Conservation (phyloP, 2,113 vertebrate genomes). For the Cisticola juncidis region DNA sequence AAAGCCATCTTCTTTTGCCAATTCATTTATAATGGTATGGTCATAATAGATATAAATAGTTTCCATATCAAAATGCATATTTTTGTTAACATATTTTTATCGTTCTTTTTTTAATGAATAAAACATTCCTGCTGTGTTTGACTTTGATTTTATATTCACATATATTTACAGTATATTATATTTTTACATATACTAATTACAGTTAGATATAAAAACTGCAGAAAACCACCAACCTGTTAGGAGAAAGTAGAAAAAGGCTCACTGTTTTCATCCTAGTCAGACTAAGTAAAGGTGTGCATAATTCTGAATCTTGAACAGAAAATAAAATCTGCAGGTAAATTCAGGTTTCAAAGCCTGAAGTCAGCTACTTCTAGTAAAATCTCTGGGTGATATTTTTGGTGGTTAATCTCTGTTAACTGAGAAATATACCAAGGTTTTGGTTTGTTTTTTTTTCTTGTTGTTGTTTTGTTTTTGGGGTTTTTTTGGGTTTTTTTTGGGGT, state of each 20-base stretch:
- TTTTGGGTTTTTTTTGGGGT: too few species aligned
- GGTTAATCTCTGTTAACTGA: not conserved
- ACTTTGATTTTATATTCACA: not conserved
- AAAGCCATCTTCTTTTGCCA: not conserved
- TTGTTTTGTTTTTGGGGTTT: too few species aligned
- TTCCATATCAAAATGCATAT: not conserved
- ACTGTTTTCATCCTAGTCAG: not conserved
- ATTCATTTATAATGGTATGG: not conserved
- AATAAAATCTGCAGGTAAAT: not conserved
- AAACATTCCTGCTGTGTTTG: not conserved
- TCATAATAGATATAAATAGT: not conserved
- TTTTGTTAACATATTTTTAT: not conserved
- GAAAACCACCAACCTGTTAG: not conserved
- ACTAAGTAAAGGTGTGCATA: not conserved
- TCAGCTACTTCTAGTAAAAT: not conserved
- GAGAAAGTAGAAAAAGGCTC: not conserved
- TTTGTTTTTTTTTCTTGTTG: too few species aligned
- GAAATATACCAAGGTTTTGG: not conserved
- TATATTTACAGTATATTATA: not conserved
- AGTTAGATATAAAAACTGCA: not conserved
- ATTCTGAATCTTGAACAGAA: not conserved
- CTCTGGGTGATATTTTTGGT: not conserved
- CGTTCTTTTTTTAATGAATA: not conserved
- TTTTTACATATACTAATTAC: not conserved
- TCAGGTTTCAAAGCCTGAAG: not conserved